A percentile compares a stretch with the other conserved stretches of the same genome.
Conservation (phyloP, 2,888 invertebrate species). For the Cheilosia soror region DNA sequence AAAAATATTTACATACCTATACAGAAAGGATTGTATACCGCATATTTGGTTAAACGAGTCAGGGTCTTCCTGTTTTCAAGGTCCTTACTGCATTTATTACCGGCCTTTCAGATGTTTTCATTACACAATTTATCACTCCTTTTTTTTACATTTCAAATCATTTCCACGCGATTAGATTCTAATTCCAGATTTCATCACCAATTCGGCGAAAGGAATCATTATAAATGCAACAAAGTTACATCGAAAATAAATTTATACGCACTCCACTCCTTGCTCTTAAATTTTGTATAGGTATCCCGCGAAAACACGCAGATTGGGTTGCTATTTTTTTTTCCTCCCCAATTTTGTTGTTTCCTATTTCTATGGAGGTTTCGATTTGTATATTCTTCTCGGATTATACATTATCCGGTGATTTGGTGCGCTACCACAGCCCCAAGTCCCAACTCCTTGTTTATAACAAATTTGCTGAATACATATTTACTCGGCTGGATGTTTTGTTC, state of each 20-base stretch:
- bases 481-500: background rate
- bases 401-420: background rate
- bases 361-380: background rate
- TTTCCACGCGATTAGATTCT: background rate
- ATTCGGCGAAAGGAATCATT: background rate
- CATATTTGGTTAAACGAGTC: too few relatives aligned
- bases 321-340: background rate
- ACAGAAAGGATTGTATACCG: too few relatives aligned
- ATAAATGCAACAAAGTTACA: constrained; percentile 2
- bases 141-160: background rate
- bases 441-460: background rate
- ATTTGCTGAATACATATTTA: constrained; percentile 7
- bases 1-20: too few relatives aligned
- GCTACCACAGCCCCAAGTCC: background rate
- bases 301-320: background rate
- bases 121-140: background rate
- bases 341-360: background rate
- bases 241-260: too few relatives aligned
- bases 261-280: background rate
- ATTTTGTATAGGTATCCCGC: background rate
- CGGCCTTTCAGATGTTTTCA: background rate
- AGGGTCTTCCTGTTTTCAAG: background rate
- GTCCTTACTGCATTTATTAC: background rate
- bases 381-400: background rate
- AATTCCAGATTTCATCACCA: background rate